Conservation (phyloP, 2,113 vertebrate genomes). For the Parus major region DNA sequence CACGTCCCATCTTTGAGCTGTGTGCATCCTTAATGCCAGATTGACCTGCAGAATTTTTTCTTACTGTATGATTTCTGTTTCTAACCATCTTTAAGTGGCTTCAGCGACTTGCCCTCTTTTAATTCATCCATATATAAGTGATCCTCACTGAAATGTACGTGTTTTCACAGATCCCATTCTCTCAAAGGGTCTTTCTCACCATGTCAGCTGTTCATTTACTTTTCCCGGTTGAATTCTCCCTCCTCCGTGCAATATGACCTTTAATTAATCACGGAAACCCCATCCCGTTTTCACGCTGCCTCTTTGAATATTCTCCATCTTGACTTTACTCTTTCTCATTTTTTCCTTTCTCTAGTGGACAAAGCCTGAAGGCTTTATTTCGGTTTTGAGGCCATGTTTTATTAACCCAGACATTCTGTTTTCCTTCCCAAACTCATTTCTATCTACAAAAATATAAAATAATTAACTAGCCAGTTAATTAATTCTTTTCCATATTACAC, state of each 20-base stretch:
- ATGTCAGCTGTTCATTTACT: background rate
- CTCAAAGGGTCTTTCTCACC: background rate
- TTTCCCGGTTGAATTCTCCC: background rate
- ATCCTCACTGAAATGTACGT: background rate
- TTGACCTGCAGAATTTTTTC: background rate
- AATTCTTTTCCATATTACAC: background rate
- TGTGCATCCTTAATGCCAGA: background rate
- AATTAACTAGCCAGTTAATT: background rate
- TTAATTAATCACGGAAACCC: background rate
- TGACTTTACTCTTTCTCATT: background rate
- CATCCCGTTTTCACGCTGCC: background rate
- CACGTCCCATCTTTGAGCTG: background rate
- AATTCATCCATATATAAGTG: background rate
- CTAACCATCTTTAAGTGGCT: background rate
- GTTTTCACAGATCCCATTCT: background rate
- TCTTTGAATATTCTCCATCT: background rate
- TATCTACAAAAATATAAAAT: background rate
- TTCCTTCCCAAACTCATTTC: background rate
- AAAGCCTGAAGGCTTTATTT: background rate
- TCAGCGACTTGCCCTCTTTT: accelerated
- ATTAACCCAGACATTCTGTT: background rate
- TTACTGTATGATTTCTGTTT: background rate
- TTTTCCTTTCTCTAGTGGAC: background rate
- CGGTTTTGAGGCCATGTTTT: background rate
- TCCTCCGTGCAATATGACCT: constrained; percentile 32